These are phyloP conservation scores for Micronycteris hirsuta DNA, from an alignment of 2,113 vertebrate genomes.

Conservation along the genomic window DNA sequence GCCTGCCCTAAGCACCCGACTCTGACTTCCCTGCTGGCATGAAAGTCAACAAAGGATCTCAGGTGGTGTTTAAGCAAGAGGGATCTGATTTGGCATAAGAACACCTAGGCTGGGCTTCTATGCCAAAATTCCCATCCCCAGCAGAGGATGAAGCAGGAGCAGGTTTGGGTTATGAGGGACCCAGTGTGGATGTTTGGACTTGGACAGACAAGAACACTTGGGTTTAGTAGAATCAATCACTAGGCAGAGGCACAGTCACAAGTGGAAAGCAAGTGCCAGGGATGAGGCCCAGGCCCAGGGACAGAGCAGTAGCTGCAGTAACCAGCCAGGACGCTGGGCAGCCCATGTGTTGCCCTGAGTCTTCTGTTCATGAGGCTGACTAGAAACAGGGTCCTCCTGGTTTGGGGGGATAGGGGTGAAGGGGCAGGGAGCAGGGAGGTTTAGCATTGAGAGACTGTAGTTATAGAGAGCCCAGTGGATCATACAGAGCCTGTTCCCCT, in stretches of 20 bases:
- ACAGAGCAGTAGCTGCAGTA: not conserved
- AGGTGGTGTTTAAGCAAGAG: not conserved
- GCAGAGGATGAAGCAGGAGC: not conserved
- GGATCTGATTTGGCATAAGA: not conserved
- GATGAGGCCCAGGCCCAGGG: not conserved
- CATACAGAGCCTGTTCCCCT: not conserved
- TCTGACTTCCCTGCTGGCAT: not conserved
- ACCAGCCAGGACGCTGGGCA: not conserved
- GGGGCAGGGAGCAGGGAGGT: accelerated
- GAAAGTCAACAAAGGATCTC: not conserved
- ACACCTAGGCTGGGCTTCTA: not conserved
- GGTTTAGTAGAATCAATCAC: not conserved
- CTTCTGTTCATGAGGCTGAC: not conserved
- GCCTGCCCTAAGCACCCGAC: not conserved
- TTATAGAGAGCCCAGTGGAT: not conserved
- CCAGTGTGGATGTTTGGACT: not conserved
- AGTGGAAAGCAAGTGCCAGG: not conserved
- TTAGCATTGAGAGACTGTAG: not conserved
- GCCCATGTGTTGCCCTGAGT: not conserved
- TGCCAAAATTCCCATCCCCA: not conserved
- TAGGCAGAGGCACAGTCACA: not conserved
- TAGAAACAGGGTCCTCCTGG: not conserved
- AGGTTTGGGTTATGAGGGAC: not conserved
- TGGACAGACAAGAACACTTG: not conserved
- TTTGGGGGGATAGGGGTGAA: no score